Evolutionary conservation across 1,140 invertebrate species (phyloP).

Genomic region (Musca vetustissima): DNA sequence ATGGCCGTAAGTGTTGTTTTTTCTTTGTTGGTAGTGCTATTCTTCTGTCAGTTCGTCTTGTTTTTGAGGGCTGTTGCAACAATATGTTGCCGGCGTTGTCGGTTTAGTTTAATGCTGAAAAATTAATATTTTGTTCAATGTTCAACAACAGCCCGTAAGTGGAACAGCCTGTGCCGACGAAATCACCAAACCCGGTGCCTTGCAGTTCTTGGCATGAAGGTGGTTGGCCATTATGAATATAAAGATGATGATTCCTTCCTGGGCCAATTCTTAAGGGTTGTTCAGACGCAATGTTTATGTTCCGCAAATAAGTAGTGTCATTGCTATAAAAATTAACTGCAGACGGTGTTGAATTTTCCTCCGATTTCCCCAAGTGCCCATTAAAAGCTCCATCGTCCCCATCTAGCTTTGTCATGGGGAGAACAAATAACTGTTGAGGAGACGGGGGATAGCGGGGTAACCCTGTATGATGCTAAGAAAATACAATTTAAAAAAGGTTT

Average conservation of each 20-base stretch:
- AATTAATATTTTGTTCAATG: too few species aligned
- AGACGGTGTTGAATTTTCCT: slow-evolving; percentile 16
- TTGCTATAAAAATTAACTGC: slow-evolving; percentile 14
- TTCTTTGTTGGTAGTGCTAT: not conserved
- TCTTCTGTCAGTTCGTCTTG: not conserved
- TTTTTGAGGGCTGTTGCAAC: slow-evolving; percentile 7
- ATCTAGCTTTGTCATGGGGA: too few species aligned
- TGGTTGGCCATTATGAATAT: slow-evolving; percentile 11
- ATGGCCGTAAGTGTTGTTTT: slow-evolving; percentile 1
- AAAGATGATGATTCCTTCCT: slow-evolving; percentile 14
- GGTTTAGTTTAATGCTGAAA: too few species aligned
- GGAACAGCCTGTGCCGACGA: too few species aligned
- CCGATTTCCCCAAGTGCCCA: slow-evolving; percentile 12
- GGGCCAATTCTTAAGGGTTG: slow-evolving; percentile 9
- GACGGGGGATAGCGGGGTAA: too few species aligned
- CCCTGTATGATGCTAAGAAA: too few species aligned
- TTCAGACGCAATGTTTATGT: slow-evolving; percentile 3
- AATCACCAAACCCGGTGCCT: too few species aligned
- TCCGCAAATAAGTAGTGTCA: not conserved
- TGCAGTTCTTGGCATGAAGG: too few species aligned
- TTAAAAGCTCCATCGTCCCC: slow-evolving; percentile 1
- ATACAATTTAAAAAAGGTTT: too few species aligned
- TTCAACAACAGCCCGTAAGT: too few species aligned
- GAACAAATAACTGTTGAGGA: too few species aligned
- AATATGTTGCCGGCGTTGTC: slow-evolving; percentile 10